phyloP scores from a whole-genome alignment of 1,140 invertebrate genomes.

The Atta cephalotes region DNA sequence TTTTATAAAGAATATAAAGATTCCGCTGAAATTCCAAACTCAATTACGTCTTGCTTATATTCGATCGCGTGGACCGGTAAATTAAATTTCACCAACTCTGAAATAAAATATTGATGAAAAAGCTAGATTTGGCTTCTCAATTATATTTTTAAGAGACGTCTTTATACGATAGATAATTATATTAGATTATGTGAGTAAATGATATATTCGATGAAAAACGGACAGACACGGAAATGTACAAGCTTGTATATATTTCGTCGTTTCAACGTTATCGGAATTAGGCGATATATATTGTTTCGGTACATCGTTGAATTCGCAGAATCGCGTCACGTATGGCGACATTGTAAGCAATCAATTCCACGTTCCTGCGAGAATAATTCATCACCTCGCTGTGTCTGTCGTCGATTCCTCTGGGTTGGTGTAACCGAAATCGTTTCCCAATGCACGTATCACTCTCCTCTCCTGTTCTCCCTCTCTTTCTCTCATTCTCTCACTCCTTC shows the following conservation, averaged over 20 bases:
- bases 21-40: not conserved
- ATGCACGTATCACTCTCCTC: constrained; percentile 42
- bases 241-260: constrained; percentile 20
- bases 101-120: constrained; percentile 21
- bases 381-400: constrained; percentile 47
- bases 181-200: not conserved
- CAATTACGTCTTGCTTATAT: not conserved
- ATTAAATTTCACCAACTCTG: constrained; percentile 30
- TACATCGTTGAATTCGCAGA: constrained; percentile 34
- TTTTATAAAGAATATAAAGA: not conserved
- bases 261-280: constrained; percentile 37
- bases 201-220: not conserved
- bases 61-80: not conserved
- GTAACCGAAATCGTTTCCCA: constrained; percentile 57
- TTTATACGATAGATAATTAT: not conserved
- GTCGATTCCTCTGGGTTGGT: constrained; percentile 47
- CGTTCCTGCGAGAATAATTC: constrained; percentile 62
- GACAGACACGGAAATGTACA: not conserved
- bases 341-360: constrained; percentile 64
- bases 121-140: not conserved
- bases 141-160: not conserved
- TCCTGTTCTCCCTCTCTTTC: constrained; percentile 6
- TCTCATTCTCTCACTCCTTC: not conserved
- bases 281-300: constrained; percentile 45
- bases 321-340: constrained; percentile 49